These are phyloP conservation scores for Chrysopilus asiliformis DNA, from an alignment of 2,888 invertebrate genomes.

Conservation along the genomic window DNA sequence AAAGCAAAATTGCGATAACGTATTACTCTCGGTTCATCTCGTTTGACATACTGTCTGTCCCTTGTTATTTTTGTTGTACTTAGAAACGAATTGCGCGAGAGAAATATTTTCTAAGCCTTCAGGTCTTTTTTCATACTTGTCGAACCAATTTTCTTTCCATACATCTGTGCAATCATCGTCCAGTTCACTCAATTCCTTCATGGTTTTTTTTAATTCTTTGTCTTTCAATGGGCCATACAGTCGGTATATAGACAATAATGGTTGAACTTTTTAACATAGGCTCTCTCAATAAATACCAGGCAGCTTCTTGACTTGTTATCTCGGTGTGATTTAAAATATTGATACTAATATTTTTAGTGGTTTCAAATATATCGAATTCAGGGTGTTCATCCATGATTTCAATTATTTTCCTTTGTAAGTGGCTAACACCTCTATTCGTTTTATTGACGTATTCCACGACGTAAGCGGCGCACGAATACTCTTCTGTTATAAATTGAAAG, in stretches of 20 bases:
- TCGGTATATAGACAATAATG: slow-evolving; percentile 19
- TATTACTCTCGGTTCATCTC: slow-evolving; percentile 22
- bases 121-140: slow-evolving; percentile 32
- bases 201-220: slow-evolving; percentile 25
- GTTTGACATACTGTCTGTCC: slow-evolving; percentile 14
- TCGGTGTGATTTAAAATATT: slow-evolving; percentile 18
- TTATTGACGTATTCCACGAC: slow-evolving; percentile 29
- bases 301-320: slow-evolving; percentile 6
- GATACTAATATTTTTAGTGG: too few species aligned
- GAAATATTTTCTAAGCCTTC: slow-evolving; percentile 23
- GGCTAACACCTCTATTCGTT: too few species aligned
- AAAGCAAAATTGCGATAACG: slow-evolving; percentile 26
- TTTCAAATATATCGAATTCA: slow-evolving; percentile 19
- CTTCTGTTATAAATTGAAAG: slow-evolving; percentile 21
- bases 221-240: slow-evolving; percentile 26
- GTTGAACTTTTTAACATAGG: too few species aligned
- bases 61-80: slow-evolving; percentile 18
- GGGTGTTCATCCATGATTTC: slow-evolving; percentile 22
- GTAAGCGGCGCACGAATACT: slow-evolving; percentile 23
- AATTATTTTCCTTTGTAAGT: slow-evolving; percentile 25
- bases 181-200: slow-evolving; percentile 23
- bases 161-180: slow-evolving; percentile 25
- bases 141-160: slow-evolving; percentile 33
- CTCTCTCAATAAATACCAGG: slow-evolving; percentile 5
- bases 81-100: slow-evolving; percentile 30